Percentiles rank a stretch among this genome's conserved stretches.
Conservation (phyloP, 2,888 invertebrate genomes). For the Meiosimyza platycephala region DNA sequence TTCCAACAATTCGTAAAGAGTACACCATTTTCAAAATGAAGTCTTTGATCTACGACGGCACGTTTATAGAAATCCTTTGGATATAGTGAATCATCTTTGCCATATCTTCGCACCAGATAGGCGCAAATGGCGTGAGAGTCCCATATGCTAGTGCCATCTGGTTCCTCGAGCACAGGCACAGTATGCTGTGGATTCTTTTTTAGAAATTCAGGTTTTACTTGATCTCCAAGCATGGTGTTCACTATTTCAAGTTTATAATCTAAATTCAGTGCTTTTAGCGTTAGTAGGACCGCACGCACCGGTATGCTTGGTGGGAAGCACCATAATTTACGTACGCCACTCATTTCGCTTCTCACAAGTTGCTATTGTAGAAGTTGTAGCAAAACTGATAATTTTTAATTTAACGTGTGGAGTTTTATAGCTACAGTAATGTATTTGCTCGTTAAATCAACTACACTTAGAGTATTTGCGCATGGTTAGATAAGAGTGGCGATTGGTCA, state of each 20-base stretch:
- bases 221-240: constrained; percentile 53
- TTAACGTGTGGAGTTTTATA: too few relatives aligned
- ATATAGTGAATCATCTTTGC: constrained; percentile 53
- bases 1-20: constrained; percentile 51
- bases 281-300: constrained; percentile 54
- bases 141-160: constrained; percentile 47
- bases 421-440: too few relatives aligned
- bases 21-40: constrained; percentile 59
- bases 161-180: constrained; percentile 47
- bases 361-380: too few relatives aligned
- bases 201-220: constrained; percentile 50
- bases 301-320: constrained; percentile 55
- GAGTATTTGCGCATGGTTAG: too few relatives aligned
- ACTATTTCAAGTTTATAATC: constrained; percentile 54
- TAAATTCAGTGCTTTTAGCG: constrained; percentile 53
- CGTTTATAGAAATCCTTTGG: constrained; percentile 56
- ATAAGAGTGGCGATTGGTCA: too few relatives aligned
- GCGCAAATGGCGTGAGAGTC: constrained; percentile 62
- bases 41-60: constrained; percentile 58
- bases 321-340: constrained; percentile 53
- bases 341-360: constrained; percentile 20
- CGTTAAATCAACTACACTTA: too few relatives aligned
- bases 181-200: constrained; percentile 57
- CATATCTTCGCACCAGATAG: constrained; percentile 59
- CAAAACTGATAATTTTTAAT: too few relatives aligned